Evolutionary conservation across 2,888 invertebrate species (phyloP).

Genomic region (Psylliodes chrysocephalus): DNA sequence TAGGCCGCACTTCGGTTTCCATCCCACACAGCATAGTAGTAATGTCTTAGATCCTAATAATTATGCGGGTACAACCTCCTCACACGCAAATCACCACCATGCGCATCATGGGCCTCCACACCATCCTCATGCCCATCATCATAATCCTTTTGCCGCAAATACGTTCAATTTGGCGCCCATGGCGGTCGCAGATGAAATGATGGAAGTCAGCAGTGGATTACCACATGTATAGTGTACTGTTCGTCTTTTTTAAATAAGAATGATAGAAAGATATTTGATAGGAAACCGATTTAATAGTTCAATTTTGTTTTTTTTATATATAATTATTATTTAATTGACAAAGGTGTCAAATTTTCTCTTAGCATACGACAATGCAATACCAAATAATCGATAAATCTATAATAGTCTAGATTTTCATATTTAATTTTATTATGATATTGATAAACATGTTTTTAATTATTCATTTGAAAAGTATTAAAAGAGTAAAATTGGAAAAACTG

Average conservation of each 20-base stretch:
- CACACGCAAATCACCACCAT: constrained; percentile 24
- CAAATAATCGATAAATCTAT: no score
- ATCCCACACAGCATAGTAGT: constrained; percentile 37
- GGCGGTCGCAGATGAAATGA: constrained; percentile 55
- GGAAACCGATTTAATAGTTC: constrained; percentile 12
- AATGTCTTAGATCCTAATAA: constrained; percentile 30
- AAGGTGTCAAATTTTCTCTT: constrained; percentile 8
- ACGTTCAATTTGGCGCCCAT: constrained; percentile 28
- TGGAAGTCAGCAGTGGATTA: constrained; percentile 58
- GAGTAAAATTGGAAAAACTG: no score
- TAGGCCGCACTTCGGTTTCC: constrained; percentile 50
- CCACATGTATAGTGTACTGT: constrained; percentile 41
- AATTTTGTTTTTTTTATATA: constrained; percentile 15
- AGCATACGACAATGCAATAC: neutral
- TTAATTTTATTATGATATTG: no score
- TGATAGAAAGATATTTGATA: constrained; percentile 11
- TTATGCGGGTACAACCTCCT: constrained; percentile 11
- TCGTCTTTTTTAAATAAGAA: constrained; percentile 11
- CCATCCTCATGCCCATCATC: constrained; percentile 29
- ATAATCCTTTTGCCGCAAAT: constrained; percentile 31
- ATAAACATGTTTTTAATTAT: no score
- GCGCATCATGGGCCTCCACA: constrained; percentile 20
- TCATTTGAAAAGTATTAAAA: no score
- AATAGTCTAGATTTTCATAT: no score
- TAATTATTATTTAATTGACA: neutral